Percentiles rank a stretch among this genome's conserved stretches.
phyloP scores from a whole-genome alignment of 2,888 invertebrate genomes.

The Trachelus tabidus region DNA sequence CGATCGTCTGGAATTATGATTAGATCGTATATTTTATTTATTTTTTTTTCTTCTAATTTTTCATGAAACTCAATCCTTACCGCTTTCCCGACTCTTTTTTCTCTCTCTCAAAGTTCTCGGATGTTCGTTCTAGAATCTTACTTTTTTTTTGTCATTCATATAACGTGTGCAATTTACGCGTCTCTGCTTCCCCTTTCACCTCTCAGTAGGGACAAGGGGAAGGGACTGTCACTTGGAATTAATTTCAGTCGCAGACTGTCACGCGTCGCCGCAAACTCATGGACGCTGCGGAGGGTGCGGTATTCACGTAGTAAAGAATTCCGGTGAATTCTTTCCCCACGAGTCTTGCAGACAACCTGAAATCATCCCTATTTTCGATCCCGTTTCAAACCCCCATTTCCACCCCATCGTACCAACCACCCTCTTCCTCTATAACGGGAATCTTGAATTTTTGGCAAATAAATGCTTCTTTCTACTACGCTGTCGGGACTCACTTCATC shows the following conservation, averaged over 20 bases:
- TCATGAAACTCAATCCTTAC: no score
- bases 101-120: background rate
- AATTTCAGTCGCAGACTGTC: slow-evolving; percentile 10
- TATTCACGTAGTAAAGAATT: background rate
- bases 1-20: background rate
- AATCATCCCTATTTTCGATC: background rate
- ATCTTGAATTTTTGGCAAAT: slow-evolving; percentile 51
- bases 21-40: background rate
- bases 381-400: background rate
- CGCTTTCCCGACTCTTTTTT: background rate
- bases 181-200: background rate
- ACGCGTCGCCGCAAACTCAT: background rate
- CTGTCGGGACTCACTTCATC: background rate
- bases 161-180: background rate
- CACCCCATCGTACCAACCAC: background rate
- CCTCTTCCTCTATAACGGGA: background rate
- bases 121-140: background rate
- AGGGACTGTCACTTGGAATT: slow-evolving; percentile 17
- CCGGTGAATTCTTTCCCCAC: background rate
- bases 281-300: background rate
- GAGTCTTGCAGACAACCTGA: background rate
- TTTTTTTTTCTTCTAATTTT: no score
- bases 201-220: background rate
- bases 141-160: background rate
- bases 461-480: slow-evolving; percentile 36